Evolutionary conservation across 2,113 vertebrate species (phyloP), one percentile per base, ranked within the genome.

Genomic region (Aldabrachelys gigantea): DNA sequence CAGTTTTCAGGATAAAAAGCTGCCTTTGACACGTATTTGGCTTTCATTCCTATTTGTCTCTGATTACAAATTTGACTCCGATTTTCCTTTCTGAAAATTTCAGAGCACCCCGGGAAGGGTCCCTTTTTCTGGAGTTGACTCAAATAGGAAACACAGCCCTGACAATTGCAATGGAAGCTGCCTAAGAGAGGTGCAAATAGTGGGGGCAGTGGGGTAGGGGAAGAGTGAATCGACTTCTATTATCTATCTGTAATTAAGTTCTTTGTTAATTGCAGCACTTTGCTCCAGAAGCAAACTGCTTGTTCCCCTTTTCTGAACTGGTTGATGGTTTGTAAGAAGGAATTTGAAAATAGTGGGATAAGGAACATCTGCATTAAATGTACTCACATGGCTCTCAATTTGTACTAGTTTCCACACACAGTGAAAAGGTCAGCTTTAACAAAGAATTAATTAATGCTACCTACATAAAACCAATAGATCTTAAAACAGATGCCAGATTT

Each of bases 181-280:
- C 59, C 81, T 94, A 44, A 1, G 2, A 81, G 85, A 82, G 54
- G 85, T 54, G 89, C 22, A 5, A 57, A 91, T 84, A 0, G 31
- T 38, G 0, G 93, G 75, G 31, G 78, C 79, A 62, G 85, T 29
- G 76, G 17, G 50, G 80, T 50, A 44, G 4, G 21, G 56, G 31
- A 19, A 25, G n/a, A 86, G 92, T 59, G 54, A 91, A 97, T 35
- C 1, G 82, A 76, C 79, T 84, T 85, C 91, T 78, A 78, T 52
- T 94, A 96, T 44, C 86, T 91, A 96, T 95, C 78, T 38, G 22
- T 87, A 91, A 87, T 89, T 89, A 97, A 54, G 19, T 87, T 93
- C 1, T 1, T 93, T 93, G 93, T 95, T 86, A 85, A 87, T 53
- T 54, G 87, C 94, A 94, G 59, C 82, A 88, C 53, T 94, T 92